Conservation (phyloP, 1,140 invertebrate species). For the Holotrichia oblita region DNA sequence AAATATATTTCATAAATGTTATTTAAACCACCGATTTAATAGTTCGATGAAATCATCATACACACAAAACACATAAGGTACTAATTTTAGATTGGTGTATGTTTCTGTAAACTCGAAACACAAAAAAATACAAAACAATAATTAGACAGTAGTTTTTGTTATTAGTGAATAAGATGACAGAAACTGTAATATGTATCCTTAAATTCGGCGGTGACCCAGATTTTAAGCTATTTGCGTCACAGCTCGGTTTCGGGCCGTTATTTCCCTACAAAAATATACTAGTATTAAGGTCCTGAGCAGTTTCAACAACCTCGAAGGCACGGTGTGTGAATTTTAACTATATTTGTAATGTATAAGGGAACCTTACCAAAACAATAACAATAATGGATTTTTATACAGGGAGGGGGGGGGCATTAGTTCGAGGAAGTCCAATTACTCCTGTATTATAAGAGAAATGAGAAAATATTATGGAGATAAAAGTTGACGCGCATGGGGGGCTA, state of each 20-base stretch:
- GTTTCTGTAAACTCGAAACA: background rate
- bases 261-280: too few species aligned
- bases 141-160: background rate
- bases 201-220: constrained; percentile 5
- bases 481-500: too few species aligned
- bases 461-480: too few species aligned
- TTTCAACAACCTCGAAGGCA: background rate
- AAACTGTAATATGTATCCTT: background rate
- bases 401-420: too few species aligned
- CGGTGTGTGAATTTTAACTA: background rate
- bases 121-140: too few species aligned
- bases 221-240: background rate
- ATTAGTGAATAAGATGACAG: constrained; percentile 1
- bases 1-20: too few species aligned
- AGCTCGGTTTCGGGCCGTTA: background rate
- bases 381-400: too few species aligned
- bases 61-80: too few species aligned
- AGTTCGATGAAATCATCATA: too few species aligned
- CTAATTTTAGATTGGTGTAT: background rate
- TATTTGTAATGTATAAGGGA: background rate
- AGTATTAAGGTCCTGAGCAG: background rate
- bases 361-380: background rate
- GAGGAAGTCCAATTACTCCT: too few species aligned
- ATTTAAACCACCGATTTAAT: too few species aligned
- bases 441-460: too few species aligned